Percentiles rank a stretch among this genome's conserved stretches.
These are phyloP conservation scores for Carlito syrichta DNA, from an alignment of 2,113 vertebrate genomes.

Conservation along the genomic window DNA sequence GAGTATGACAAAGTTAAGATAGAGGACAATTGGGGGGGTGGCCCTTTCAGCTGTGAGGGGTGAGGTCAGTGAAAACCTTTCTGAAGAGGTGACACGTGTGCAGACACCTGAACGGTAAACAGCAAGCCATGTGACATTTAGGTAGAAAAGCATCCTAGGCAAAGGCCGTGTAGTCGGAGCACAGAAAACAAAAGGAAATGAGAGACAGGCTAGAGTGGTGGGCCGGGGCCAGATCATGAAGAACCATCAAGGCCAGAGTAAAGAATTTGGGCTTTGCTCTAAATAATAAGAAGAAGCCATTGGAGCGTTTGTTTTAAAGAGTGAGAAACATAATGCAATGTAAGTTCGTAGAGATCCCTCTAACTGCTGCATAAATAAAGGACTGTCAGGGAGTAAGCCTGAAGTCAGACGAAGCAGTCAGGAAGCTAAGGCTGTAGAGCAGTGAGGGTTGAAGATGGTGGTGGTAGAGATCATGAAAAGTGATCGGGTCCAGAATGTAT, in stretches of 20 bases:
- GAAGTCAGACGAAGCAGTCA: neutral
- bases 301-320: neutral
- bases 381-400: neutral
- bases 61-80: neutral
- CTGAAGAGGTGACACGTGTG: neutral
- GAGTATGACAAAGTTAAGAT: neutral
- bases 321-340: neutral
- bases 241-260: neutral
- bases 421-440: neutral
- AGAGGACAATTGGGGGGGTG: neutral
- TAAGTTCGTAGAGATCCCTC: neutral
- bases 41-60: neutral
- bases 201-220: fast-evolving
- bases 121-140: neutral
- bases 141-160: neutral
- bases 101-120: neutral
- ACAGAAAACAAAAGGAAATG: neutral
- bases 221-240: neutral
- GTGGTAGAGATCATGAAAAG: neutral
- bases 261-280: neutral
- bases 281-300: neutral
- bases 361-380: neutral
- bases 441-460: neutral
- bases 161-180: neutral
- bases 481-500: neutral